Evolutionary conservation across 1,140 invertebrate genomes (phyloP).

Genomic region (Pararge aegeria): DNA sequence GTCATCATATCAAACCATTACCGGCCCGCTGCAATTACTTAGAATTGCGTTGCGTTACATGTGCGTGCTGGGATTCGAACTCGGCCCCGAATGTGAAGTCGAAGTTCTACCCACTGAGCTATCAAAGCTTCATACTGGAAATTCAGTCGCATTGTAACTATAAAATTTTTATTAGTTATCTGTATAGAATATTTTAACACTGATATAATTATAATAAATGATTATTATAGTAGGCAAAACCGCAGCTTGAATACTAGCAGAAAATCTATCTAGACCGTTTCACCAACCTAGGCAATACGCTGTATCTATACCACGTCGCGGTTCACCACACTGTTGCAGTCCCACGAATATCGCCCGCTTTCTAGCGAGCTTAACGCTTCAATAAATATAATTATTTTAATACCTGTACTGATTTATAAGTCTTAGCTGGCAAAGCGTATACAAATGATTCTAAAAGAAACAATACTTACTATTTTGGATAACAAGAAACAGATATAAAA

Average conservation of each 20-base stretch:
- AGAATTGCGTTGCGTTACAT: no score
- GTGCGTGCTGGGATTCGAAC: no score
- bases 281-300: conserved; percentile 17
- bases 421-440: background rate
- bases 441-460: no score
- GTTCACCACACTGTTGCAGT: conserved; percentile 43
- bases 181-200: no score
- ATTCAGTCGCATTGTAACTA: no score
- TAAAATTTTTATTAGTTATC: background rate
- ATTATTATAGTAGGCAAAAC: background rate
- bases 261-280: conserved; percentile 14
- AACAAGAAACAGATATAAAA: no score
- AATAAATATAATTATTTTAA: conserved; percentile 9
- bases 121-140: no score
- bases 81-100: no score
- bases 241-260: background rate
- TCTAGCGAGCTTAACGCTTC: conserved; percentile 31
- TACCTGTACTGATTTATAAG: background rate
- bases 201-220: background rate
- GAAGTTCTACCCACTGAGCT: no score
- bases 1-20: no score
- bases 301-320: conserved; percentile 31
- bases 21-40: no score
- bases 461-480: no score
- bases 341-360: conserved; percentile 53